Conservation (phyloP, 2,113 vertebrate species). For the Cardinalis cardinalis region DNA sequence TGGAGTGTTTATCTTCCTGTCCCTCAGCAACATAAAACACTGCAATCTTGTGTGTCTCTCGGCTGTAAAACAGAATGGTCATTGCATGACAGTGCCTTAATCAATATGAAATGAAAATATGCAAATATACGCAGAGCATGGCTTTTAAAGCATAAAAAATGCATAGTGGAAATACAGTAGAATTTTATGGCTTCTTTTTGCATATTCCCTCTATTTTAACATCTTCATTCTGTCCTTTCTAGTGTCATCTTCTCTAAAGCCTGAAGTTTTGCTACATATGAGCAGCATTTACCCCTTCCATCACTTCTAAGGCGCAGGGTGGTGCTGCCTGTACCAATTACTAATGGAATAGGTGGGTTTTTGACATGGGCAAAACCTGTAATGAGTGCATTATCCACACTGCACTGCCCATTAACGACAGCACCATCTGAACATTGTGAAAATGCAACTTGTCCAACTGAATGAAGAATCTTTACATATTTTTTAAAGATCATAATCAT, state of each 20-base stretch:
- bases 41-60: slow-evolving; percentile 98
- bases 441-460: not conserved
- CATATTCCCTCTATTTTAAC: not conserved
- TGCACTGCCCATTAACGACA: not conserved
- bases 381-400: not conserved
- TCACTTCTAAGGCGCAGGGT: not conserved
- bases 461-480: not conserved
- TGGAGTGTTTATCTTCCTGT: slow-evolving; percentile 98
- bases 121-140: not conserved
- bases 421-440: not conserved
- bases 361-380: not conserved
- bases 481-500: not conserved
- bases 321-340: not conserved
- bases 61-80: slow-evolving; percentile 73
- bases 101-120: not conserved
- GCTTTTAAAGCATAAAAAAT: not conserved
- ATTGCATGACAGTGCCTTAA: not conserved
- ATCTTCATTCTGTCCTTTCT: not conserved
- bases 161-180: not conserved
- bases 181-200: not conserved
- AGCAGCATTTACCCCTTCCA: not conserved
- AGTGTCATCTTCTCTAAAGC: not conserved
- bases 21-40: slow-evolving; percentile 98
- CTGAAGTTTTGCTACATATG: not conserved
- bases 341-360: not conserved